Percentiles rank a stretch among this genome's conserved stretches.
These are phyloP conservation scores for Silurus aristotelis DNA, from an alignment of 2,797 vertebrate species.

Conservation along the genomic window DNA sequence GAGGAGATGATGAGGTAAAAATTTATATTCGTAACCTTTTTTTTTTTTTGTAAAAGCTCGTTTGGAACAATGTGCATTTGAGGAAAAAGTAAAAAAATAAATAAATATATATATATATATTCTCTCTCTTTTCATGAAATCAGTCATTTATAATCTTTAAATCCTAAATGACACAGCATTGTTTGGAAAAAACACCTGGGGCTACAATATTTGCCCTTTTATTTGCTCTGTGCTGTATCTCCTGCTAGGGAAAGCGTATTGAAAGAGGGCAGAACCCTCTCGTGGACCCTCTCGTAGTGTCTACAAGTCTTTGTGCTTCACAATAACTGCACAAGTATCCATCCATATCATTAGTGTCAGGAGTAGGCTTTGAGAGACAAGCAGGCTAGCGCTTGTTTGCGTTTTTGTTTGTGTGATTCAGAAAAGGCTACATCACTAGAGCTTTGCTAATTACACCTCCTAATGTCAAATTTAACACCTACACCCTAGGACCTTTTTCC, in stretches of 20 bases:
- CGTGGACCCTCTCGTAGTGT: conserved; percentile 40
- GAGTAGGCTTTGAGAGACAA: conserved; percentile 53
- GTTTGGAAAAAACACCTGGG: too few relatives aligned
- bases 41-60: too few relatives aligned
- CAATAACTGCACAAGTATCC: conserved; percentile 49
- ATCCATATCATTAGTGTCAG: conserved; percentile 61
- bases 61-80: too few relatives aligned
- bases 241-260: conserved; percentile 33
- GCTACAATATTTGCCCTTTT: not conserved
- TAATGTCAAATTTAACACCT: conserved; percentile 58
- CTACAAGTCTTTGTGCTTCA: conserved; percentile 55
- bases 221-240: conserved; percentile 6
- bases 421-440: conserved; percentile 48
- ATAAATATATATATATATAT: too few relatives aligned
- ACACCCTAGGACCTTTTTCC: conserved; percentile 49
- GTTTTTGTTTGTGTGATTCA: conserved; percentile 56
- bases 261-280: conserved; percentile 39
- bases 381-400: conserved; percentile 58
- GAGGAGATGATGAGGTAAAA: too few relatives aligned
- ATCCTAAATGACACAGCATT: too few relatives aligned
- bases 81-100: too few relatives aligned
- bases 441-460: conserved; percentile 63
- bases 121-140: too few relatives aligned
- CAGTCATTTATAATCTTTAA: too few relatives aligned
- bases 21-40: too few relatives aligned